Evolutionary conservation across 2,797 vertebrate species (phyloP).

Genomic region (Morus bassanus): DNA sequence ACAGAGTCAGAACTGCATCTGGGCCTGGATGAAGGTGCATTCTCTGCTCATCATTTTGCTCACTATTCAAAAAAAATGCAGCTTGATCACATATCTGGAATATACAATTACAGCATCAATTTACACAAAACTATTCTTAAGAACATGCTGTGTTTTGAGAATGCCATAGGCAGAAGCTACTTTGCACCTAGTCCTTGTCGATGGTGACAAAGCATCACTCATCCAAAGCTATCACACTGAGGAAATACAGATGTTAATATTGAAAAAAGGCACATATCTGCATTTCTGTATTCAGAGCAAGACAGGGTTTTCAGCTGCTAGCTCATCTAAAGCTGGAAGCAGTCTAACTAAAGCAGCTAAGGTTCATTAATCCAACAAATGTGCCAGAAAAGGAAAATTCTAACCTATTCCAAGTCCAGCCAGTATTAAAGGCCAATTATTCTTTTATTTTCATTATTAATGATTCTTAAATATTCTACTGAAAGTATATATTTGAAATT

Average conservation of each 20-base stretch:
- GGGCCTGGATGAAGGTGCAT: background rate
- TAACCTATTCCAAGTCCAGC: background rate
- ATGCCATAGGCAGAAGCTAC: background rate
- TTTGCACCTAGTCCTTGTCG: accelerated
- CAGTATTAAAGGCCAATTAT: background rate
- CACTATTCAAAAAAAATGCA: background rate
- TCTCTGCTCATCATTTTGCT: background rate
- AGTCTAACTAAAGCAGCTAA: background rate
- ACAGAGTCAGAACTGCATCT: background rate
- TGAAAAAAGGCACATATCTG: background rate
- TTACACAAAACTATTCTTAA: background rate
- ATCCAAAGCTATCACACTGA: background rate
- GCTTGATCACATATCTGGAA: background rate
- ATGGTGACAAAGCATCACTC: background rate
- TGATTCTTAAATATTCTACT: background rate
- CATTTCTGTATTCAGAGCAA: background rate
- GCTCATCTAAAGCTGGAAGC: background rate
- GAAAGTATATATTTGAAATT: background rate
- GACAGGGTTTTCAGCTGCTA: background rate
- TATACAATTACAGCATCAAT: background rate
- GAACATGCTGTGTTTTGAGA: background rate
- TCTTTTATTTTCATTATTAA: background rate
- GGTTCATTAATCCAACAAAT: background rate
- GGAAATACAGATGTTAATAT: background rate
- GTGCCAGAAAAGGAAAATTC: background rate